phyloP scores from a whole-genome alignment of 1,140 invertebrate genomes.

The Zelostemma sp. region DNA sequence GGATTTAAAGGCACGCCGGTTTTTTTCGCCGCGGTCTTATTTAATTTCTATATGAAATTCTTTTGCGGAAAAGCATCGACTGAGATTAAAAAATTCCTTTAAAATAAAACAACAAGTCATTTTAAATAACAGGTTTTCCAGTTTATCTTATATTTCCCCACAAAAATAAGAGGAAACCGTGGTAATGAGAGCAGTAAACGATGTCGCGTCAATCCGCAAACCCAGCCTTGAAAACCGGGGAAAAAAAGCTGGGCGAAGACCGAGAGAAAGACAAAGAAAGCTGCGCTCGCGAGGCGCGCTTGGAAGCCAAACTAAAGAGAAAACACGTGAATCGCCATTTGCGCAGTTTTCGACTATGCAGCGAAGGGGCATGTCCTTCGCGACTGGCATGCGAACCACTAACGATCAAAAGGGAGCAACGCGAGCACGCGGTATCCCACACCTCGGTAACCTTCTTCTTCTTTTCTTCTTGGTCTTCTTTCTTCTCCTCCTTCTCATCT shows the following conservation, averaged over 20 bases:
- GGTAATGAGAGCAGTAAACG: too few relatives aligned
- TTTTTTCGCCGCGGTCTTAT: too few relatives aligned
- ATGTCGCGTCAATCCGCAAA: neutral
- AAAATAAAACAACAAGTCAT: too few relatives aligned
- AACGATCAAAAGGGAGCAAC: constrained; percentile 40
- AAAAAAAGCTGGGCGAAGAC: neutral
- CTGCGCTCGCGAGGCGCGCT: neutral
- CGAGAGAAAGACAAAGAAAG: neutral
- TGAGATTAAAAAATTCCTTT: too few relatives aligned
- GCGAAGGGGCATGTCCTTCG: neutral
- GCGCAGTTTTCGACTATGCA: neutral
- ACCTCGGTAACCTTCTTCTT: constrained; percentile 3
- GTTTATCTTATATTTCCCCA: too few relatives aligned
- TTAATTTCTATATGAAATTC: too few relatives aligned
- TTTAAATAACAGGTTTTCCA: too few relatives aligned
- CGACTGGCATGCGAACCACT: constrained; percentile 41
- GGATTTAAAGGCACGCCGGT: too few relatives aligned
- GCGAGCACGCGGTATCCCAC: constrained; percentile 20
- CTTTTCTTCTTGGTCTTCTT: neutral
- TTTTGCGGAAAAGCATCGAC: too few relatives aligned
- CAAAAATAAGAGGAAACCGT: too few relatives aligned
- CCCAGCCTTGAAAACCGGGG: neutral
- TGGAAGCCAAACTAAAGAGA: neutral
- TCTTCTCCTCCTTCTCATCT: neutral
- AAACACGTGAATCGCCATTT: neutral